phyloP scores from a whole-genome alignment of 2,113 vertebrate genomes.

The Microcebus murinus region DNA sequence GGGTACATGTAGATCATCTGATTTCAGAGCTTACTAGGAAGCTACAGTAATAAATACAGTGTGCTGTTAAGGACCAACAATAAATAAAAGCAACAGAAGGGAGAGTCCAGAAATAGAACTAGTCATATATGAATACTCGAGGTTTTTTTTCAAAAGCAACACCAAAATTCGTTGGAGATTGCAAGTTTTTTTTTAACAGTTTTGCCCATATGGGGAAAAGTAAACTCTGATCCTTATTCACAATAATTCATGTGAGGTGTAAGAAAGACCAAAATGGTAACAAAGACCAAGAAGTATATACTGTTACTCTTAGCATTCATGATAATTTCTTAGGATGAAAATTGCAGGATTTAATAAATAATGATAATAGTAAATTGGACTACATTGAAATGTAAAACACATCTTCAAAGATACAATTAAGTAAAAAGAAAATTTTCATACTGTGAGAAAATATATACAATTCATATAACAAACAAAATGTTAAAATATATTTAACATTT shows the following conservation, averaged over 20 bases:
- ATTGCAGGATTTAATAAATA: neutral
- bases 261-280: neutral
- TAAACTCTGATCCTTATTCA: neutral
- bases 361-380: neutral
- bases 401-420: neutral
- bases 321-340: neutral
- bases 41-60: neutral
- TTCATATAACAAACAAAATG: neutral
- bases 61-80: too few species aligned
- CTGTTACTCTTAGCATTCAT: neutral
- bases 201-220: neutral
- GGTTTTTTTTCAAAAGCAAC: neutral
- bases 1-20: neutral
- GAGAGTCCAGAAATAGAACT: neutral
- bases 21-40: neutral
- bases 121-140: neutral
- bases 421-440: neutral
- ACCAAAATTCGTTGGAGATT: neutral
- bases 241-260: neutral
- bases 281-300: neutral
- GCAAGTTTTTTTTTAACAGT: neutral
- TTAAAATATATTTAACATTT: neutral
- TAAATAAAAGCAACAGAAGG: neutral
- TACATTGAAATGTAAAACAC: neutral
- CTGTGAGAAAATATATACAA: neutral